Percentiles rank a stretch among this genome's conserved stretches.
Evolutionary conservation across 1,140 invertebrate genomes (phyloP).

Genomic region (Hypsibius dujardini): DNA sequence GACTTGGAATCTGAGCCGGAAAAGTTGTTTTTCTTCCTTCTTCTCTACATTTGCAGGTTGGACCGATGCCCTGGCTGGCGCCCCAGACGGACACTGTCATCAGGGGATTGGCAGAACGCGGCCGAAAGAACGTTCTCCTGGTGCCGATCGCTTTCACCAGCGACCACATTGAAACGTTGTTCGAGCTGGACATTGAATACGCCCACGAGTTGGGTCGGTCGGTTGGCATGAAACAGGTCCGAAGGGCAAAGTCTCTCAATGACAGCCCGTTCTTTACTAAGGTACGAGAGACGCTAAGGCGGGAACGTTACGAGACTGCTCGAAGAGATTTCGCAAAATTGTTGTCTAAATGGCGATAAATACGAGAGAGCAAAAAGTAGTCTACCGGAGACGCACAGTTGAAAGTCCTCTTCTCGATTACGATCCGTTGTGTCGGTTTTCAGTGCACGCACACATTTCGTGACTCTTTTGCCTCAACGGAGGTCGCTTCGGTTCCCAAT

Average conservation of each 20-base stretch:
- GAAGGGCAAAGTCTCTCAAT: conserved; percentile 70
- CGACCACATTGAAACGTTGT: conserved; percentile 91
- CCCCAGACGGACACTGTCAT: conserved; percentile 84
- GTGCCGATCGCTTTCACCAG: conserved; percentile 93
- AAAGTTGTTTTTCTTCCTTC: neutral
- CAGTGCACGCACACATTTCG: neutral
- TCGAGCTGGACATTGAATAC: conserved; percentile 92
- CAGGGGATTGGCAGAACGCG: conserved; percentile 64
- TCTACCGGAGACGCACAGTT: too few species aligned
- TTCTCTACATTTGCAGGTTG: conserved; percentile 41
- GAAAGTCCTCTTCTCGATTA: too few species aligned
- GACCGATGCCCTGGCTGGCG: conserved; percentile 74
- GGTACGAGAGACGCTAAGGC: conserved; percentile 25
- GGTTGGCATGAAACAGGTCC: conserved; percentile 63
- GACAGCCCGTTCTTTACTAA: conserved; percentile 77
- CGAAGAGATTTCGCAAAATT: too few species aligned
- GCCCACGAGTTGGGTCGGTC: conserved; percentile 69
- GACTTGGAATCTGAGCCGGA: too few species aligned
- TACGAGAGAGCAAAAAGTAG: too few species aligned
- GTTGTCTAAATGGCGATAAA: too few species aligned
- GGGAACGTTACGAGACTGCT: too few species aligned
- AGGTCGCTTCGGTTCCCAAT: too few species aligned
- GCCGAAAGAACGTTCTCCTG: conserved; percentile 66
- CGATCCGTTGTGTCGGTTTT: too few species aligned
- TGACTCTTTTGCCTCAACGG: too few species aligned